Conservation (phyloP, 2,888 invertebrate genomes). For the Cordilura impudica region DNA sequence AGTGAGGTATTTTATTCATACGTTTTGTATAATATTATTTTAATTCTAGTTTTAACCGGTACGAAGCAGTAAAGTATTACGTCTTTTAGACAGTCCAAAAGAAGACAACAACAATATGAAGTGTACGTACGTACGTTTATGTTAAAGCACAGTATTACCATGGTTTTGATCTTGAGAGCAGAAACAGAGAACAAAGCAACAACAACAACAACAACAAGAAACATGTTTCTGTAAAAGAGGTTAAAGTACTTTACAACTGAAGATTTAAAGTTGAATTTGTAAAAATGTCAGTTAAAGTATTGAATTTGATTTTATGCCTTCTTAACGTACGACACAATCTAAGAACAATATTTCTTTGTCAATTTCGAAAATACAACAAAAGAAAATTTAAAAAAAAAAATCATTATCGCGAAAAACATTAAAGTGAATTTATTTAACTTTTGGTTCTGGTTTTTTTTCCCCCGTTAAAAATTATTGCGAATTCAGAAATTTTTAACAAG, state of each 20-base stretch:
- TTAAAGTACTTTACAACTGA: constrained; percentile 33
- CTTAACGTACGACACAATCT: not conserved
- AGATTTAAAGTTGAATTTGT: constrained; percentile 24
- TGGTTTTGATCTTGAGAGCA: constrained; percentile 58
- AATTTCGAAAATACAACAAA: not conserved
- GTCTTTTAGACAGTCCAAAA: constrained; percentile 48
- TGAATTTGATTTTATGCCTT: not conserved
- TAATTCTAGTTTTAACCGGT: constrained; percentile 60
- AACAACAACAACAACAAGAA: not conserved
- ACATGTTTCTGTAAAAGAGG: constrained; percentile 38
- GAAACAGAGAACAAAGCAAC: constrained; percentile 15
- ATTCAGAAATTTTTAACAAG: no score
- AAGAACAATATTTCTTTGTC: not conserved
- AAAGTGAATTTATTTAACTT: no score
- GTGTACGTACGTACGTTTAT: not conserved
- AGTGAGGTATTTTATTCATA: constrained; percentile 15
- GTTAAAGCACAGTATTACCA: constrained; percentile 37
- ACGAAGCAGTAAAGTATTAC: constrained; percentile 33
- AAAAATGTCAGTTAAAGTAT: constrained; percentile 12
- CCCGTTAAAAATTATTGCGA: no score
- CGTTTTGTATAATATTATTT: constrained; percentile 24
- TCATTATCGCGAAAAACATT: no score
- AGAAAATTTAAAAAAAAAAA: no score
- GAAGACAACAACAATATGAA: not conserved
- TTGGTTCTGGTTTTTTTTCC: no score